Evolutionary conservation across 2,113 vertebrate genomes (phyloP).

Genomic region (Cyrtonyx montezumae): DNA sequence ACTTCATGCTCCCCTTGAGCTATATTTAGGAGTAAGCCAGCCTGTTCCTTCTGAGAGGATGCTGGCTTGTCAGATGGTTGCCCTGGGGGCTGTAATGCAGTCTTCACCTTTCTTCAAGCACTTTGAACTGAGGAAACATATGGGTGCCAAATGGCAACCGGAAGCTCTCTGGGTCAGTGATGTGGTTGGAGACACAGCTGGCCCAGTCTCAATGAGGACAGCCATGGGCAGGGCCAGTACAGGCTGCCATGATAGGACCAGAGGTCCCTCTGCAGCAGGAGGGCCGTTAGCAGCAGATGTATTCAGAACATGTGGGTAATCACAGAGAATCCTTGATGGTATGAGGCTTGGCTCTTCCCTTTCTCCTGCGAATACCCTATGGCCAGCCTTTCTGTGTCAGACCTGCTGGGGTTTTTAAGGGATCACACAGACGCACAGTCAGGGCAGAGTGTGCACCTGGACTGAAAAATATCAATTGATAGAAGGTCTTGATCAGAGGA

Average conservation of each 20-base stretch:
- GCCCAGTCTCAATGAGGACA: background rate
- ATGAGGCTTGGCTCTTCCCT: background rate
- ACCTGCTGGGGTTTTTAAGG: background rate
- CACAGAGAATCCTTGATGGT: background rate
- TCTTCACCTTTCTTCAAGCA: conserved; percentile 35
- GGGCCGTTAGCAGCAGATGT: background rate
- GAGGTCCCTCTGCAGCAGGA: background rate
- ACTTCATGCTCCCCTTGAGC: background rate
- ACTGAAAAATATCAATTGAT: background rate
- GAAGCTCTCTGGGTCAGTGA: background rate
- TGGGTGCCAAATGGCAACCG: conserved; percentile 52
- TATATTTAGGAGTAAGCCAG: conserved; percentile 32
- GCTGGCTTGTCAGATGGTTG: background rate
- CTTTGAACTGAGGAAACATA: conserved; percentile 67
- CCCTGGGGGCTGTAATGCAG: conserved; percentile 24
- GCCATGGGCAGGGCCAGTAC: background rate
- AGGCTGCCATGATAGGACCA: background rate
- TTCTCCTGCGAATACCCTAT: background rate
- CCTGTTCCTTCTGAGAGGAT: background rate
- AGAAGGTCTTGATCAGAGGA: background rate
- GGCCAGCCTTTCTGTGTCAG: background rate
- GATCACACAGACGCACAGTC: too few species aligned
- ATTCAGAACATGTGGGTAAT: background rate
- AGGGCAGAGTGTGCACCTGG: fast-evolving
- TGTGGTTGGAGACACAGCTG: background rate